Percentiles rank a stretch among this genome's conserved stretches.
These are phyloP conservation scores for Coregonus sp. DNA, from an alignment of 2,797 vertebrate genomes.

Conservation along the genomic window DNA sequence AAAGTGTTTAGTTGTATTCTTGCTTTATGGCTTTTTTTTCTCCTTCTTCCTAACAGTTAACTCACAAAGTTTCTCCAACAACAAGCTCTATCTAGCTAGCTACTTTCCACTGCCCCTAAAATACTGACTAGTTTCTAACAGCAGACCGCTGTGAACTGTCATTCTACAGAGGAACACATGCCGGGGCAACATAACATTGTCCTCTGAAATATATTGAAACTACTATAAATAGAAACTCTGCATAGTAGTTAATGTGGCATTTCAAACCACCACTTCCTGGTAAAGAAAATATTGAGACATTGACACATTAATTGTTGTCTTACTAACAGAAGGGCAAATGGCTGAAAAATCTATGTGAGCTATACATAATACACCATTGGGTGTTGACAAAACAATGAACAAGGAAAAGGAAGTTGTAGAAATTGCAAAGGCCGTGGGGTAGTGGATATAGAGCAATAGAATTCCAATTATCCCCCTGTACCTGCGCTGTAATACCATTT, in stretches of 20 bases:
- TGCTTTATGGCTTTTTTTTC: background rate
- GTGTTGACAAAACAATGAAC: slow-evolving; percentile 36
- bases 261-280: too few relatives aligned
- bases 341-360: background rate
- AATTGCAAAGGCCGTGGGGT: slow-evolving; percentile 21
- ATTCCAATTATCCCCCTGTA: slow-evolving; percentile 39
- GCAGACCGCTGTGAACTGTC: slow-evolving; percentile 23
- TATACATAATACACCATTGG: too few relatives aligned
- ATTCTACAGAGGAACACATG: slow-evolving; percentile 23
- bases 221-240: background rate
- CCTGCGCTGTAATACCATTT: slow-evolving; percentile 31
- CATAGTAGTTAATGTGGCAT: background rate
- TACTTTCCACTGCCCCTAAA: background rate
- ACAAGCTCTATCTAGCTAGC: background rate
- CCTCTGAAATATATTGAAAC: background rate
- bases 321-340: background rate
- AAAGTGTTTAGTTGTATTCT: background rate
- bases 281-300: too few relatives aligned
- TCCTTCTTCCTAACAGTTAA: background rate
- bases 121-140: background rate
- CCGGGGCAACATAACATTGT: background rate
- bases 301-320: too few relatives aligned
- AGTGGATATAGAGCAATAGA: slow-evolving; percentile 33
- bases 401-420: slow-evolving; percentile 14
- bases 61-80: background rate